These are phyloP conservation scores for Notiomystis cincta DNA, from an alignment of 2,113 vertebrate genomes.

Conservation along the genomic window DNA sequence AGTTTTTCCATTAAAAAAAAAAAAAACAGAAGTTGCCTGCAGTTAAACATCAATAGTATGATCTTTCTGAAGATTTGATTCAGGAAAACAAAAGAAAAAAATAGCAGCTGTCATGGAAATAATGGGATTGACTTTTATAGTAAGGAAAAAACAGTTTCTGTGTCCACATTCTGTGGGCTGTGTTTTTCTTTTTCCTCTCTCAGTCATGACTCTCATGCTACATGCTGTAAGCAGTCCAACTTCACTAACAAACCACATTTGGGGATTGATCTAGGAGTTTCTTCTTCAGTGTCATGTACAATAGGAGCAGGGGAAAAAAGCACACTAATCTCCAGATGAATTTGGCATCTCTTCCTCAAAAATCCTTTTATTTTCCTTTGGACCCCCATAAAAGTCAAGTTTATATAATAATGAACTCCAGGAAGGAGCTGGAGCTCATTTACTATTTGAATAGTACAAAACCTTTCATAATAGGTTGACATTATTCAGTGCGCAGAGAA, in stretches of 20 bases:
- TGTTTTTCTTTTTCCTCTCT: neutral
- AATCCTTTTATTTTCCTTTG: conserved; percentile 13
- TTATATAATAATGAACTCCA: conserved; percentile 29
- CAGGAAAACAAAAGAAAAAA: neutral
- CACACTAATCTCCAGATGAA: neutral
- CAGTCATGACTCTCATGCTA: neutral
- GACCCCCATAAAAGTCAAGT: conserved; percentile 14
- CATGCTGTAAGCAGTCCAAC: neutral
- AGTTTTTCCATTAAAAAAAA: neutral
- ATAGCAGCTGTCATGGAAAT: neutral
- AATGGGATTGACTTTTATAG: neutral
- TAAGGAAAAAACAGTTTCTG: neutral
- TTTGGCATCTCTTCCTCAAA: neutral
- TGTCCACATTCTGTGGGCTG: neutral
- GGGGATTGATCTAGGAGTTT: neutral
- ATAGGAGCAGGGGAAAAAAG: neutral
- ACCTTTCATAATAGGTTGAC: conserved; percentile 1
- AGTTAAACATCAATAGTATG: neutral
- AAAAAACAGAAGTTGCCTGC: neutral
- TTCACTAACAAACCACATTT: neutral
- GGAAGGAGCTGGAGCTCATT: conserved; percentile 33
- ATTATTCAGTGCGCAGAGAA: neutral
- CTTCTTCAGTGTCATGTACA: neutral
- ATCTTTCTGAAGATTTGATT: neutral
- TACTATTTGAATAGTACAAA: conserved; percentile 8